Conservation (phyloP, 53 echinoderm and acorn worm genomes). For the Paracentrotus lividus region DNA sequence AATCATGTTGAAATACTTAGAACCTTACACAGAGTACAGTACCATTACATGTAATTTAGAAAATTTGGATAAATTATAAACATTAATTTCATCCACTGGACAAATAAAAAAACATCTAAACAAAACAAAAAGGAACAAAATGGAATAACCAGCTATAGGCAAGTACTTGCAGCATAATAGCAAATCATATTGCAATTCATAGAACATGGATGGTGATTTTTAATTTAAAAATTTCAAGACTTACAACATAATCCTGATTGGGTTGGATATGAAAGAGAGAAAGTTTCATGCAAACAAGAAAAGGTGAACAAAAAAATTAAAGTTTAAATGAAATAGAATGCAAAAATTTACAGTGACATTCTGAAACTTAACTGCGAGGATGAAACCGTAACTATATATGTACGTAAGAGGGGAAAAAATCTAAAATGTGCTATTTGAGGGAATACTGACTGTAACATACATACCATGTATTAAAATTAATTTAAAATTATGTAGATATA, state of each 20-base stretch:
- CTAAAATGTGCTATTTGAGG: too few relatives aligned
- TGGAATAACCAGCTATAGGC: not conserved
- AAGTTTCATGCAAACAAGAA: conserved; percentile 46
- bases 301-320: not conserved
- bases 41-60: too few relatives aligned
- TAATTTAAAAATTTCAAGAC: conserved; percentile 14
- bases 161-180: conserved; percentile 13
- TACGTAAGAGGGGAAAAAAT: too few relatives aligned
- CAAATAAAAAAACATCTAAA: not conserved
- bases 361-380: too few relatives aligned
- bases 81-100: not conserved
- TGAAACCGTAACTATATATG: too few relatives aligned
- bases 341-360: too few relatives aligned
- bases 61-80: not conserved
- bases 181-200: conserved; percentile 48
- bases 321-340: not conserved
- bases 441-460: too few relatives aligned
- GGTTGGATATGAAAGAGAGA: conserved; percentile 35
- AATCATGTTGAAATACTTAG: too few relatives aligned
- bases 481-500: too few relatives aligned
- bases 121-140: not conserved
- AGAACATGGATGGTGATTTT: not conserved
- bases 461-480: too few relatives aligned
- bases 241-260: conserved; percentile 69
- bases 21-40: too few relatives aligned